Evolutionary conservation across 2,113 vertebrate genomes (phyloP).

Genomic region (Probosciger aterrimus): DNA sequence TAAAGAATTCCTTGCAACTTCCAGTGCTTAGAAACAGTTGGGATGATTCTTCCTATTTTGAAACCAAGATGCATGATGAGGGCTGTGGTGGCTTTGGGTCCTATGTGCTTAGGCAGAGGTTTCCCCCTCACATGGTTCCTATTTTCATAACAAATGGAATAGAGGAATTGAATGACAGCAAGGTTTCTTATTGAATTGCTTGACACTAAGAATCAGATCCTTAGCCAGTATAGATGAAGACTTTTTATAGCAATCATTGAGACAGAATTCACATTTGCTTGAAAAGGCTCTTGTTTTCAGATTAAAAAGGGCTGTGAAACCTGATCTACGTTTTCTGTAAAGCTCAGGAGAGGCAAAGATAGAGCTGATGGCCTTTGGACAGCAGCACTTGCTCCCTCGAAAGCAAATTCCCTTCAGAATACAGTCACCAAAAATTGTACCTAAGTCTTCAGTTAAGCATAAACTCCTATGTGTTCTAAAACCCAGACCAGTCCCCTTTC

Average conservation of each 20-base stretch:
- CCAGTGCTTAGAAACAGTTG: background rate
- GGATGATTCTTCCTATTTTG: background rate
- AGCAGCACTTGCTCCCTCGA: background rate
- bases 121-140: background rate
- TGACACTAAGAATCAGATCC: background rate
- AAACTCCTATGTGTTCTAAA: background rate
- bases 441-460: background rate
- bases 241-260: background rate
- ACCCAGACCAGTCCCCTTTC: background rate
- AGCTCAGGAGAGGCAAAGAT: background rate
- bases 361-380: background rate
- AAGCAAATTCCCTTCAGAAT: background rate
- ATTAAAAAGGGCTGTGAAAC: background rate
- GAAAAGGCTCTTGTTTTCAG: background rate
- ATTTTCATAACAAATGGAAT: background rate
- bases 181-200: background rate
- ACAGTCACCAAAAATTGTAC: background rate
- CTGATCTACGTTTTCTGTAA: background rate
- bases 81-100: background rate
- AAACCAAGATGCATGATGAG: background rate
- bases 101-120: background rate
- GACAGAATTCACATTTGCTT: background rate
- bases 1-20: background rate
- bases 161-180: background rate
- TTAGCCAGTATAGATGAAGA: background rate